Evolutionary conservation across 2,888 invertebrate genomes (phyloP), one percentile per base, ranked within the genome.

Genomic region (Meliscaeva auricollis): DNA sequence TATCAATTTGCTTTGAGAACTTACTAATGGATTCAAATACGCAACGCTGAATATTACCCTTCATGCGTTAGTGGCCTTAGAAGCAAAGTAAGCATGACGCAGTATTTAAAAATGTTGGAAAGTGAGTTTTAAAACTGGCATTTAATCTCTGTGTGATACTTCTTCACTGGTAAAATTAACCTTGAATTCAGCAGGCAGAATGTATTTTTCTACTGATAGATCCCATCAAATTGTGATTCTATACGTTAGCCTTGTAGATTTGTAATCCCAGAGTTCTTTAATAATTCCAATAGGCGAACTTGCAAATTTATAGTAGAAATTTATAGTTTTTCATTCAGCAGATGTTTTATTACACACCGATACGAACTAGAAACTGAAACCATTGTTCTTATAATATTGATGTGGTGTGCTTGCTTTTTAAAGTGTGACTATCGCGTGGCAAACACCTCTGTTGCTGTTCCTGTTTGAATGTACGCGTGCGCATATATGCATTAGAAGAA

Each of bases 351-450:
- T 50, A 46, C 26, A 20, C 44, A n/a, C n/a, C n/a, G n/a, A n/a
- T n/a, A n/a, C 1, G 15, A 22, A 38, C 20, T n/a, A 60, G 17
- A 54, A 68, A 56, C 62, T 52, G 17, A 54, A 68, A 56, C 62
- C 62, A 73, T 62, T 13, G 13, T 62, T 41, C 17, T 13, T 13
- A 30, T 68, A 13, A 22, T 30, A n/a, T 13, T 17, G 46, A 30
- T 50, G 50, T 54, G 15, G 6, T 50, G 11, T 52, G 44, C 7
- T 56, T 35, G 62, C 44, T 50, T 35, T n/a, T 26, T 17, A 30
- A 84, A 80, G 80, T 80, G 80, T 44, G 84, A 72, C 75, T 60
- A 44, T 56, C 79, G 75, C 84, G 84, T 84, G 84, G 84, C 84
- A 72, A 54, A 75, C 66, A 69, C 68, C 72, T 75, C 38, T 60